phyloP scores from a whole-genome alignment of 2,888 invertebrate genomes.

The Eristalinus aeneus region DNA sequence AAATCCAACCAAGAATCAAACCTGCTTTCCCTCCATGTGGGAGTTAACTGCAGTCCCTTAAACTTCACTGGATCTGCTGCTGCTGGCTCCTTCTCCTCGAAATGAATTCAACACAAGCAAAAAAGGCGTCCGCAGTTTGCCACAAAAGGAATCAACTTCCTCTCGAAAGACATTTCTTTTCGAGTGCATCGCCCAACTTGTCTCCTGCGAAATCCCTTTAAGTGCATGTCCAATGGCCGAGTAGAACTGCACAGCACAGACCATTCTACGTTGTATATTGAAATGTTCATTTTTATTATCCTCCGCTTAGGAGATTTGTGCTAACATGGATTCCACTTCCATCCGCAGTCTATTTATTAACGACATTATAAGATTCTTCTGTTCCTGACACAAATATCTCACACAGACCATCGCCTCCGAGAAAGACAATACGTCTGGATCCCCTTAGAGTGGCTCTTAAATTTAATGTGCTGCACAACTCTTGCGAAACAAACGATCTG shows the following conservation, averaged over 20 bases:
- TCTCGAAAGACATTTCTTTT: not conserved
- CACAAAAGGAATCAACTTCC: not conserved
- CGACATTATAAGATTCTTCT: conserved; percentile 29
- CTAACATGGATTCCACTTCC: not conserved
- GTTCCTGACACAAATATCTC: conserved; percentile 17
- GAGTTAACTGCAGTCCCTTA: no score
- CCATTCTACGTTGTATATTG: not conserved
- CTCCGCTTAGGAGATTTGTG: conserved; percentile 1
- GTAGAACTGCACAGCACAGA: not conserved
- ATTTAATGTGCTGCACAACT: conserved; percentile 22
- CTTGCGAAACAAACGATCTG: conserved; percentile 21
- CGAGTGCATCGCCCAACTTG: not conserved
- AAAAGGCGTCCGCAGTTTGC: not conserved
- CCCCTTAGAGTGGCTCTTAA: conserved; percentile 38
- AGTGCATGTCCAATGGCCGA: not conserved
- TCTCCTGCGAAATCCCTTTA: not conserved
- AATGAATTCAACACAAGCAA: no score
- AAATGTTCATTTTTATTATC: conserved; percentile 21
- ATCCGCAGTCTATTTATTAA: conserved; percentile 32
- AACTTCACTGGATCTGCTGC: no score
- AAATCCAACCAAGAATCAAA: no score
- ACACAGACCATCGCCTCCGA: conserved; percentile 4
- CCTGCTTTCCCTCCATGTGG: no score
- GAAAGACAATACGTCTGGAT: conserved; percentile 36
- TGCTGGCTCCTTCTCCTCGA: no score